A percentile compares a stretch with the other conserved stretches of the same genome.
Conservation (phyloP, 2,888 invertebrate genomes). For the Drosophila parthenogenetica region DNA sequence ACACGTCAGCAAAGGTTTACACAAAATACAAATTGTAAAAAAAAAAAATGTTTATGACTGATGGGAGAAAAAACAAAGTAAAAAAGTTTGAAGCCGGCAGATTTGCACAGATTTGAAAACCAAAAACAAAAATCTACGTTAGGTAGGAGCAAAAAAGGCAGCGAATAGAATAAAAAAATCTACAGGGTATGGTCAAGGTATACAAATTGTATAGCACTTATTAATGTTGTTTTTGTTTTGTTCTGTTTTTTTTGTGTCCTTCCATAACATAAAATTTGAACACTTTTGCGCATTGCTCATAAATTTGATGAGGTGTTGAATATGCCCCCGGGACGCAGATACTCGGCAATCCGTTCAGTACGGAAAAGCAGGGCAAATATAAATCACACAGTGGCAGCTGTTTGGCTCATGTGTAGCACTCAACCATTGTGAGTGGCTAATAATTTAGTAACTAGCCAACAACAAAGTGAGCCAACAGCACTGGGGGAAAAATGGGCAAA, state of each 20-base stretch:
- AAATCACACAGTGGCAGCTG: slow-evolving; percentile 51
- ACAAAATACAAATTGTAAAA: too few species aligned
- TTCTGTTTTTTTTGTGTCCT: not conserved
- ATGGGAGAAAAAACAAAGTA: not conserved
- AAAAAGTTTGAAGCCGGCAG: not conserved
- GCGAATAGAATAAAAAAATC: not conserved
- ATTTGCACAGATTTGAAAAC: too few species aligned
- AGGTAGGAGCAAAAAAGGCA: too few species aligned
- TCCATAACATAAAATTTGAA: slow-evolving; percentile 44
- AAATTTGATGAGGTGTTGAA: slow-evolving; percentile 63
- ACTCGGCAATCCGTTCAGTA: not conserved
- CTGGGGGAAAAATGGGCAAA: not conserved
- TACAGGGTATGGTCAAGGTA: not conserved
- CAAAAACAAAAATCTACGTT: too few species aligned
- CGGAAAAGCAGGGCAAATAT: slow-evolving; percentile 28
- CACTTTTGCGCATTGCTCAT: slow-evolving; percentile 64
- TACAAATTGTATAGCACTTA: not conserved
- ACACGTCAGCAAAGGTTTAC: slow-evolving; percentile 8
- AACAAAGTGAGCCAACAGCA: slow-evolving; percentile 4
- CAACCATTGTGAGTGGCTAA: slow-evolving; percentile 38
- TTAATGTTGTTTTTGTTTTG: not conserved
- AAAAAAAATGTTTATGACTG: not conserved
- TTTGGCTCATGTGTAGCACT: slow-evolving; percentile 9
- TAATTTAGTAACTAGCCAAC: slow-evolving; percentile 37
- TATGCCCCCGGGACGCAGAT: slow-evolving; percentile 35